Base-by-base conservation (phyloP, 1,140 invertebrate species). In the Solenopsis fugax region DNA sequence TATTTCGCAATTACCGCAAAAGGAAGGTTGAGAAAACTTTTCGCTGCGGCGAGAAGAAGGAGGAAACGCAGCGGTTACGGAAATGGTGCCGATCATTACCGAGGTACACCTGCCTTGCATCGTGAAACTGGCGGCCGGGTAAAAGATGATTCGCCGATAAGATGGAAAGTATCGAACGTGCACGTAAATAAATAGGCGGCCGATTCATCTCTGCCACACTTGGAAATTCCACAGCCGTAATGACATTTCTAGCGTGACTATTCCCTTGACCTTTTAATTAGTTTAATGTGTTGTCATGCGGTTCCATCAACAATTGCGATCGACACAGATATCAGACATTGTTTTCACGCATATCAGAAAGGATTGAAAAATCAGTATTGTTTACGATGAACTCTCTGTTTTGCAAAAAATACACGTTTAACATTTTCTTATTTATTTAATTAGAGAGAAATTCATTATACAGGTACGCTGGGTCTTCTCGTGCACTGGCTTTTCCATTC, bases 61-160 rank as follows among this genome's bases (percentile, higher is more conserved):
- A 69, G 62, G 52, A 81, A 67, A 67, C 16, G 52, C 54, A 29
- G 52, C 67, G 67, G 80, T 82, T 73, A 82, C 37, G 50, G 52
- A 69, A 69, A 67, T 48, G 85, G 50, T 80, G 75, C 37, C 75
- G 75, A 81, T 67, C 75, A 80, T 67, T 76, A 84, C 41, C 41
- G 45, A 10, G 80, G 10, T 75, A 24, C 80, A 84, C 54, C 80
- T 84, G 69, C 69, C 69, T 75, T 60, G 56, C 77, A 48, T 80
- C 77, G 60, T 45, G 56, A 45, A 75, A 84, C 69, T 84, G 29
- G 29, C 29, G 29, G 80, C 69, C 80, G 80, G 80, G 80, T 84
- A 84, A 73, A 84, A 84, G 80, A 84, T 84, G 80, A 84, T 84
- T 60, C 54, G 18, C 54, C 69, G 80, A 84, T 84, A 84, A 75